Evolutionary conservation across 2,797 vertebrate genomes (phyloP), one percentile per base, ranked within the genome.

Genomic region (Kryptopterus vitreolus): DNA sequence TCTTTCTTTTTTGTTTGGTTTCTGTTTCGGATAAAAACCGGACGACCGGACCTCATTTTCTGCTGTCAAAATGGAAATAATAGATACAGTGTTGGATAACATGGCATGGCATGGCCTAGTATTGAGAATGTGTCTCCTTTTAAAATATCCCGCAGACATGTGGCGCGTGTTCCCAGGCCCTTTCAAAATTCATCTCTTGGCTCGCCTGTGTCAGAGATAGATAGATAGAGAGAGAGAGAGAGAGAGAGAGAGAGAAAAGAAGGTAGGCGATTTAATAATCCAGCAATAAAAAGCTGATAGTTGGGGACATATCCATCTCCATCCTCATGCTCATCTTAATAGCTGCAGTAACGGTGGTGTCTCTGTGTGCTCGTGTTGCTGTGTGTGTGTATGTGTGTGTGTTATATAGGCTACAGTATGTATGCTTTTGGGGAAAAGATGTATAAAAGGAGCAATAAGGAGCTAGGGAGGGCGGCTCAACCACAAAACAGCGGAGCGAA

Each of bases 401-500:
- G 58, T 80, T 71, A 50, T 59, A 70, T 29, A 71, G 80, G n/a
- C 65, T 77, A 71, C 57, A 55, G 74, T n/a, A 55, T 50, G 65
- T 29, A 59, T 70, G 65, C 46, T 71, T 46, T 55, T 62, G 74
- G 48, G 80, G n/a, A 58, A 52, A 68, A 29, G 66, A 58, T 46
- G 50, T 75, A 72, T 52, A 80, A 78, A 69, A 52, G 76, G 79
- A 85, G 86, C 82, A 83, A 81, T 85, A 81, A 79, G 76, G 77
- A 80, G 82, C 74, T 84, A 90, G 82, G 77, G 76, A 82, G 85
- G 88, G 87, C 85, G 84, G 86, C 71, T 84, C 88, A 86, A 89
- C 88, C 87, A 87, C 90, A 90, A n/a, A 92, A 92, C 90, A 92
- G 86, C 73, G 83, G 84, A 87, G 86, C 79, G 88, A 90, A 88